Evolutionary conservation across 2,113 vertebrate genomes (phyloP).

Genomic region (Paramormyrops kingsleyae): DNA sequence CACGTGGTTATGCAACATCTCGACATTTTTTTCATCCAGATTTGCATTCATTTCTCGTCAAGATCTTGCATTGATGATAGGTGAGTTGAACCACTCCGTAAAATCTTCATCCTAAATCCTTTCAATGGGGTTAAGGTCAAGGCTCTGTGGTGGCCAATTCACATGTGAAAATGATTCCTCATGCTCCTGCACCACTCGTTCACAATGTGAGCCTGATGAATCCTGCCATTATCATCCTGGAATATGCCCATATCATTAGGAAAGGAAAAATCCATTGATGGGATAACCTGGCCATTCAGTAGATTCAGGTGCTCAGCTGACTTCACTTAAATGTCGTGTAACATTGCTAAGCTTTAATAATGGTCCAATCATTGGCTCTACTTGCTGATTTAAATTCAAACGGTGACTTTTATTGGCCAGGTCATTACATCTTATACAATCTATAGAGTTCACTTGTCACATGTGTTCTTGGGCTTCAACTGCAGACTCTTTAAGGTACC

Average conservation of each 20-base stretch:
- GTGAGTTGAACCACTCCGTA: not conserved
- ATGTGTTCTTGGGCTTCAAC: not conserved
- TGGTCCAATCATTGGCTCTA: not conserved
- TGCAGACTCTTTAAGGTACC: too few species aligned
- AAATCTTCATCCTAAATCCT: not conserved
- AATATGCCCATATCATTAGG: not conserved
- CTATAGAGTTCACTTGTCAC: not conserved
- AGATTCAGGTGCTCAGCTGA: not conserved
- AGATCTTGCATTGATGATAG: too few species aligned
- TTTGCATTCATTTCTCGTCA: too few species aligned
- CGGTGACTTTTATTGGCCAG: not conserved
- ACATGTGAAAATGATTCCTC: not conserved
- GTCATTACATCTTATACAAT: not conserved
- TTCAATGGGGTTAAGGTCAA: not conserved
- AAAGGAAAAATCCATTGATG: not conserved
- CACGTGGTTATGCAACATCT: too few species aligned
- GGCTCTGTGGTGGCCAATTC: not conserved
- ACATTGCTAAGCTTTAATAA: not conserved
- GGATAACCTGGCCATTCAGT: too few species aligned
- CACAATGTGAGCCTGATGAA: not conserved
- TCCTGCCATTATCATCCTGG: not conserved
- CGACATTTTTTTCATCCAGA: too few species aligned
- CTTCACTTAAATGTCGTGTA: not conserved
- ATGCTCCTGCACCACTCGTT: not conserved
- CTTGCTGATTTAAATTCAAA: not conserved